These are phyloP conservation scores for Terrapene triunguis DNA, from an alignment of 2,113 vertebrate genomes.

Conservation along the genomic window DNA sequence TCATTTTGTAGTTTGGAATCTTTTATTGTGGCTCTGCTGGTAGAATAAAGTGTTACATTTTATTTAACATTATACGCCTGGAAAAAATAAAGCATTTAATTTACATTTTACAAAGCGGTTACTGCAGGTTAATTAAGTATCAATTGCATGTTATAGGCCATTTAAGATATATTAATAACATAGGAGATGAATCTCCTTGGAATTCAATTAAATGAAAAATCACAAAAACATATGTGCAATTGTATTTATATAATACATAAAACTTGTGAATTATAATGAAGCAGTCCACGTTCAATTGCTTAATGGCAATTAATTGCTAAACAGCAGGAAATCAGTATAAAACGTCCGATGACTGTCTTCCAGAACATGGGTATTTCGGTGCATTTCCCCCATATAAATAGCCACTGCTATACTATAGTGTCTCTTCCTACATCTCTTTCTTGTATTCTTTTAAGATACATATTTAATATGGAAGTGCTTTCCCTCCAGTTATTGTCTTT, in stretches of 20 bases:
- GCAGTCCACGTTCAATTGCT: conserved; percentile 60
- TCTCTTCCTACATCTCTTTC: not conserved
- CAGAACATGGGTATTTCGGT: not conserved
- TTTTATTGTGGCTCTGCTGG: conserved; percentile 49
- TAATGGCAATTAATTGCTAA: conserved; percentile 72
- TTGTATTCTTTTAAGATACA: not conserved
- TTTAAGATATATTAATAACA: conserved; percentile 82
- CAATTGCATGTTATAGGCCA: conserved; percentile 78
- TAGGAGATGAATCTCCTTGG: conserved; percentile 77
- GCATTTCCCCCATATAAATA: not conserved
- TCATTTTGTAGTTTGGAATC: not conserved
- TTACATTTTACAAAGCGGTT: conserved; percentile 77
- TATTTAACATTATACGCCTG: conserved; percentile 60
- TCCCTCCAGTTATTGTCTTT: not conserved
- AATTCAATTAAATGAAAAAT: conserved; percentile 82
- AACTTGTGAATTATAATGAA: conserved; percentile 70
- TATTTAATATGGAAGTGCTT: not conserved
- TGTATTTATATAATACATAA: conserved; percentile 76
- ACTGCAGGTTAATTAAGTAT: conserved; percentile 82
- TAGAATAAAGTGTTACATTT: conserved; percentile 13
- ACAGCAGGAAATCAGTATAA: conserved; percentile 63
- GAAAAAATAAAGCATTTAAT: conserved; percentile 74
- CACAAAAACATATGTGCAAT: conserved; percentile 77
- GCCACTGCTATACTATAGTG: not conserved
- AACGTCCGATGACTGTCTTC: conserved; percentile 13